These are phyloP conservation scores for Chaetura pelagica DNA, from an alignment of 2,113 vertebrate species.

Conservation along the genomic window DNA sequence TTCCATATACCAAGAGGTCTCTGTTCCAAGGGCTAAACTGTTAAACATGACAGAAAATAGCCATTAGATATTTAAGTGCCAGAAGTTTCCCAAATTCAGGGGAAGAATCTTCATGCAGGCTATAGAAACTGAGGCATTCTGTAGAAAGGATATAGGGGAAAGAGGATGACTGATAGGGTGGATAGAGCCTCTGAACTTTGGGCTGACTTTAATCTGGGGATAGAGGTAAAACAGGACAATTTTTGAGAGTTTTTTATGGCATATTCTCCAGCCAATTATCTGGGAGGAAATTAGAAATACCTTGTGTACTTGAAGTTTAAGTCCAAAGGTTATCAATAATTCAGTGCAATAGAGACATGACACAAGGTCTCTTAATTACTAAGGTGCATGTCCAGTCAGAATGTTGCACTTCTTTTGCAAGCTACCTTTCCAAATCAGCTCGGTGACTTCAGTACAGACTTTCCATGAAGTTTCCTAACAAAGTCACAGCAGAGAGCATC, in stretches of 20 bases:
- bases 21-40: neutral
- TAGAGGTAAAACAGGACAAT: neutral
- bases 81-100: neutral
- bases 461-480: neutral
- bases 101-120: neutral
- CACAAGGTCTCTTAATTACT: accelerated
- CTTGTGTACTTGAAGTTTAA: neutral
- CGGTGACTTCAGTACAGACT: neutral
- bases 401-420: neutral
- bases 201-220: neutral
- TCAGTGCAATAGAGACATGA: neutral
- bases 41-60: neutral
- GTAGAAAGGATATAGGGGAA: neutral
- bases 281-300: neutral
- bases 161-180: neutral
- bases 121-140: neutral
- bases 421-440: neutral
- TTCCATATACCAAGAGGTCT: neutral
- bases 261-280: neutral
- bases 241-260: neutral
- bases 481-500: neutral
- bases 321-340: neutral
- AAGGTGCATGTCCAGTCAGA: neutral
- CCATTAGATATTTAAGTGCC: neutral
- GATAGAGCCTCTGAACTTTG: neutral